A percentile compares a stretch with the other conserved stretches of the same genome.
phyloP scores from a whole-genome alignment of 2,113 vertebrate species.

The Carassius carassius region DNA sequence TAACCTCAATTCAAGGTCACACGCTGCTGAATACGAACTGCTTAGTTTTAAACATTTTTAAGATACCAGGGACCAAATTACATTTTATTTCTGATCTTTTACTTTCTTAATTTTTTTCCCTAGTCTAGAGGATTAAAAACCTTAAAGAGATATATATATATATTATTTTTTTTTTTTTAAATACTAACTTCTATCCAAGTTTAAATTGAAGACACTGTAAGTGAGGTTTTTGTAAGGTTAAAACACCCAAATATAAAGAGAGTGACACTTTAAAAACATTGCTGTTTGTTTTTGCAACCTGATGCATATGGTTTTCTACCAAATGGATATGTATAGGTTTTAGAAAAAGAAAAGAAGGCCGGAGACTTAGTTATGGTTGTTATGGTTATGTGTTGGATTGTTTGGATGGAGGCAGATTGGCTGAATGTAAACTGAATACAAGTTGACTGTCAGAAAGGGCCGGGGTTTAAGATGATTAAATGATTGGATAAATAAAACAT shows the following conservation, averaged over 20 bases:
- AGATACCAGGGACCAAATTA: not conserved
- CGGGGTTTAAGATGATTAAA: too few relatives aligned
- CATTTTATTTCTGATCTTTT: not conserved
- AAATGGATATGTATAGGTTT: too few relatives aligned
- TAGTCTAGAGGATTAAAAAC: not conserved
- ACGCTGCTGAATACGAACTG: slow-evolving; percentile 8
- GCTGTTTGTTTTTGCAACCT: not conserved
- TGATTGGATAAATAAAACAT: too few relatives aligned
- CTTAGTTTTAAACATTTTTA: not conserved
- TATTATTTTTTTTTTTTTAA: not conserved
- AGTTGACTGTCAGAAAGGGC: too few relatives aligned
- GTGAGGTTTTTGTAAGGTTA: not conserved
- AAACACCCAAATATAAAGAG: not conserved
- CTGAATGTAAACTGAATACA: too few relatives aligned
- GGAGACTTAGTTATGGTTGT: too few relatives aligned
- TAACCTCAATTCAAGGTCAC: slow-evolving; percentile 26
- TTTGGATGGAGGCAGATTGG: too few relatives aligned
- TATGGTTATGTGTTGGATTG: too few relatives aligned
- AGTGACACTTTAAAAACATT: not conserved
- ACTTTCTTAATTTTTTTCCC: not conserved
- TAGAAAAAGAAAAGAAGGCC: too few relatives aligned
- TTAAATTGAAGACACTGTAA: not conserved
- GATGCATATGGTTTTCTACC: too few relatives aligned
- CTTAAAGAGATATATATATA: too few relatives aligned
- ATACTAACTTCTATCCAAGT: not conserved